A percentile compares a stretch with the other conserved stretches of the same genome.
These are phyloP conservation scores for Drosophila nebulosa DNA, from an alignment of 1,140 invertebrate genomes.

Conservation along the genomic window DNA sequence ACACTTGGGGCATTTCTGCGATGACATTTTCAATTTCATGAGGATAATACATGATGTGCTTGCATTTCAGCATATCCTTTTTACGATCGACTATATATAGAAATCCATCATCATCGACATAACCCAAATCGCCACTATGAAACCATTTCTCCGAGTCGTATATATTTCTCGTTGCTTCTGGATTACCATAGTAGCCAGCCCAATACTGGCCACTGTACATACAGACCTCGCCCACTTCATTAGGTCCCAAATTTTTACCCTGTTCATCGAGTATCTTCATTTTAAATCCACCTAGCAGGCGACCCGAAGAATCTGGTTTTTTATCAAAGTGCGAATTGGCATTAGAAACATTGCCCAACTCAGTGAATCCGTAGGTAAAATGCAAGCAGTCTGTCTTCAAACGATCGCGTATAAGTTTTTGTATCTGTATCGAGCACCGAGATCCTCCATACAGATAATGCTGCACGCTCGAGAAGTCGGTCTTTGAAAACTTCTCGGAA, in stretches of 20 bases:
- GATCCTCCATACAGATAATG: background rate
- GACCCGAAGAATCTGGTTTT: constrained; percentile 25
- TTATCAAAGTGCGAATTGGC: constrained; percentile 7
- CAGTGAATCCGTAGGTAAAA: constrained; percentile 7
- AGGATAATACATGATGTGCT: constrained; percentile 48
- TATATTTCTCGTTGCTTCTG: constrained; percentile 9
- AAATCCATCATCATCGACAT: constrained; percentile 82
- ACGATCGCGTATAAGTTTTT: background rate
- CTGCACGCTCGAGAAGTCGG: background rate
- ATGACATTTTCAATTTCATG: constrained; percentile 42
- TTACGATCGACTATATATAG: constrained; percentile 83
- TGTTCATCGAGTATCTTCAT: constrained; percentile 81
- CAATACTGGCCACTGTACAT: constrained; percentile 50
- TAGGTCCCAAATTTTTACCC: constrained; percentile 82
- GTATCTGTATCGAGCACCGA: background rate
- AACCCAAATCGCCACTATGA: constrained; percentile 85
- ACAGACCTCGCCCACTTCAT: constrained; percentile 85
- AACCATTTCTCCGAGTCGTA: constrained; percentile 82
- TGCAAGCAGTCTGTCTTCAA: background rate
- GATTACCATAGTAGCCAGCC: constrained; percentile 44
- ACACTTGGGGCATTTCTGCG: constrained; percentile 18
- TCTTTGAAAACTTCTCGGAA: background rate
- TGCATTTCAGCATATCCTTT: constrained; percentile 83
- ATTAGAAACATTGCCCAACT: background rate
- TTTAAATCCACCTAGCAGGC: constrained; percentile 32